Conservation (phyloP, 1,140 invertebrate species). For the Rhyacophila brunnea region DNA sequence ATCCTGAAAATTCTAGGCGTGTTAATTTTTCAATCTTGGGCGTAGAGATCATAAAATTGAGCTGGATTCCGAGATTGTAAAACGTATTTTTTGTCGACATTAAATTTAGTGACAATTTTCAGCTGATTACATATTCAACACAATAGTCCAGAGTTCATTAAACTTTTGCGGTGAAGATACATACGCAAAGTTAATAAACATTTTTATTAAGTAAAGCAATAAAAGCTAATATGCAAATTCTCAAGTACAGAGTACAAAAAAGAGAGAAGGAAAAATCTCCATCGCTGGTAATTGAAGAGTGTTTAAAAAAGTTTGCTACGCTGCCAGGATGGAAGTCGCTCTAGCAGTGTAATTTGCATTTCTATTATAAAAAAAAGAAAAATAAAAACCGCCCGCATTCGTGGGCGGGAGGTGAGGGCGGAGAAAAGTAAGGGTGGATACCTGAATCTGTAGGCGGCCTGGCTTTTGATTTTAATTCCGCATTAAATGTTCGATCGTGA, state of each 20-base stretch:
- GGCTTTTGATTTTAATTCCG: no score
- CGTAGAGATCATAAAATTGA: no score
- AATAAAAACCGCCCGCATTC: slow-evolving; percentile 11
- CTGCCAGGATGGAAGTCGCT: slow-evolving; percentile 28
- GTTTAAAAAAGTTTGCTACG: slow-evolving; percentile 36
- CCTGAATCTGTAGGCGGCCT: no score
- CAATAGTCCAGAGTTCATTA: slow-evolving; percentile 5
- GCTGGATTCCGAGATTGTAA: no score
- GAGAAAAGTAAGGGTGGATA: not conserved
- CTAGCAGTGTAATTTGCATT: slow-evolving; percentile 35
- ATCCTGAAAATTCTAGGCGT: no score
- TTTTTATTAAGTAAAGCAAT: slow-evolving; percentile 30
- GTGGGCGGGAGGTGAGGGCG: not conserved
- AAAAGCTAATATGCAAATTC: slow-evolving; percentile 34
- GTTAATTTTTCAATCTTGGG: no score
- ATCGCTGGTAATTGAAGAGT: slow-evolving; percentile 36
- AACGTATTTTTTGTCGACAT: no score
- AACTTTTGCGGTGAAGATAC: slow-evolving; percentile 17
- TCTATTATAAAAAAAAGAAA: slow-evolving; percentile 33
- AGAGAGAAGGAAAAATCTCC: slow-evolving; percentile 32
- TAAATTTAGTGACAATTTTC: not conserved
- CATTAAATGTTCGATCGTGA: not conserved
- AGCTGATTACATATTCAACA: not conserved
- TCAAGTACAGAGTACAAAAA: slow-evolving; percentile 19
- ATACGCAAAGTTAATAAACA: slow-evolving; percentile 31